phyloP scores from a whole-genome alignment of 2,888 invertebrate genomes.

The Dicyrtomina minuta region DNA sequence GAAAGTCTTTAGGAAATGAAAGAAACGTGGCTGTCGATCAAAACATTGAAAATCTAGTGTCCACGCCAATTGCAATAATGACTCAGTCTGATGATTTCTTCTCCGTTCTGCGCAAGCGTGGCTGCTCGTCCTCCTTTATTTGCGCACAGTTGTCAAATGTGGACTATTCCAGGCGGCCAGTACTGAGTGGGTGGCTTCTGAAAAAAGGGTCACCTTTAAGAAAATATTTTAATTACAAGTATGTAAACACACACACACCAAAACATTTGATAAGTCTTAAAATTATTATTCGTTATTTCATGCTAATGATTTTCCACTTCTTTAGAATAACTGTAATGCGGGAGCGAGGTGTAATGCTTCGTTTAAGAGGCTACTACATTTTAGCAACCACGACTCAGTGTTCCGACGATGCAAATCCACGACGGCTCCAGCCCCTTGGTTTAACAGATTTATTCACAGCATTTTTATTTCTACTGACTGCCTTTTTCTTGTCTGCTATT shows the following conservation, averaged over 20 bases:
- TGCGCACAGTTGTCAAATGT: conserved; percentile 36
- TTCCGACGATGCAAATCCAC: too few relatives aligned
- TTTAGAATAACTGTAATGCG: conserved; percentile 27
- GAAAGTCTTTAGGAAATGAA: neutral
- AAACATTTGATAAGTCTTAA: too few relatives aligned
- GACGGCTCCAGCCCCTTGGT: too few relatives aligned
- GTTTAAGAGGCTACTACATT: conserved; percentile 1
- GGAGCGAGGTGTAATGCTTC: conserved; percentile 25
- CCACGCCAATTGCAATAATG: conserved; percentile 34
- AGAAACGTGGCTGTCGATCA: neutral
- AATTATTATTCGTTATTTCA: too few relatives aligned
- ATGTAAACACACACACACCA: too few relatives aligned
- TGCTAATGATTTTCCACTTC: neutral
- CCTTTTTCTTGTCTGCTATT: too few relatives aligned
- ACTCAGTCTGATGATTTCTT: conserved; percentile 41
- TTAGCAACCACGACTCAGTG: too few relatives aligned
- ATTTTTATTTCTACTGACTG: too few relatives aligned
- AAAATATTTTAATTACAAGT: conserved; percentile 45
- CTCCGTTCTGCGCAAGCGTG: conserved; percentile 18
- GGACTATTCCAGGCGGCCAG: conserved; percentile 32
- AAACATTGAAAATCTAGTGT: neutral
- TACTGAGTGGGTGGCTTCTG: conserved; percentile 40
- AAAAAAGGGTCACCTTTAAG: conserved; percentile 38
- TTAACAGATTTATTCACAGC: too few relatives aligned
- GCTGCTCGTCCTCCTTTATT: conserved; percentile 7